Conservation (phyloP, 2,797 vertebrate genomes). For the Chromobotia macracanthus region DNA sequence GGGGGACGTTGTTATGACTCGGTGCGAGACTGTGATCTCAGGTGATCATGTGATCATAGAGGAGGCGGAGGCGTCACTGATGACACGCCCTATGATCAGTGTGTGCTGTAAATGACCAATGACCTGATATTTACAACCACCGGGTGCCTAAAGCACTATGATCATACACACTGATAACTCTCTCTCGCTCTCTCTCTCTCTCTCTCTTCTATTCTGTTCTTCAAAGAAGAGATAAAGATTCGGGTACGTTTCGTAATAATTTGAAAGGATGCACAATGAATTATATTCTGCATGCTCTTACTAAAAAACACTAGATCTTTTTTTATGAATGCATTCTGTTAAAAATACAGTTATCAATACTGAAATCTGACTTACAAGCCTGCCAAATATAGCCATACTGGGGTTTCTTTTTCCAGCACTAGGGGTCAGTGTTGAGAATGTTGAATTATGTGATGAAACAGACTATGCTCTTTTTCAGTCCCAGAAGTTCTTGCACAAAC, state of each 20-base stretch:
- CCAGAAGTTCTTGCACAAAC: slow-evolving; percentile 1
- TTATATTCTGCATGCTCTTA: neutral
- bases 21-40: slow-evolving; percentile 16
- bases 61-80: slow-evolving; percentile 9
- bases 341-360: neutral
- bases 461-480: neutral
- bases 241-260: too few relatives aligned
- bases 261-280: neutral
- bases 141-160: neutral
- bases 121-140: neutral
- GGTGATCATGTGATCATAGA: slow-evolving; percentile 16
- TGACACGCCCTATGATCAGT: slow-evolving; percentile 18
- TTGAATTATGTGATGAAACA: neutral
- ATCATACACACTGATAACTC: slow-evolving; percentile 22
- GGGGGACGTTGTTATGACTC: neutral
- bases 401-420: neutral
- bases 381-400: neutral
- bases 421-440: slow-evolving; percentile 41
- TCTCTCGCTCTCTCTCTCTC: neutral
- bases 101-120: slow-evolving; percentile 29
- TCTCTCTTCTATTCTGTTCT: too few relatives aligned
- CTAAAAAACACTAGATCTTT: neutral
- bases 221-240: too few relatives aligned
- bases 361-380: neutral
- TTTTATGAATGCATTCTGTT: too few relatives aligned